Evolutionary conservation across 92 coral and sea anemone species (phyloP).

Genomic region (Palythoa grandis): DNA sequence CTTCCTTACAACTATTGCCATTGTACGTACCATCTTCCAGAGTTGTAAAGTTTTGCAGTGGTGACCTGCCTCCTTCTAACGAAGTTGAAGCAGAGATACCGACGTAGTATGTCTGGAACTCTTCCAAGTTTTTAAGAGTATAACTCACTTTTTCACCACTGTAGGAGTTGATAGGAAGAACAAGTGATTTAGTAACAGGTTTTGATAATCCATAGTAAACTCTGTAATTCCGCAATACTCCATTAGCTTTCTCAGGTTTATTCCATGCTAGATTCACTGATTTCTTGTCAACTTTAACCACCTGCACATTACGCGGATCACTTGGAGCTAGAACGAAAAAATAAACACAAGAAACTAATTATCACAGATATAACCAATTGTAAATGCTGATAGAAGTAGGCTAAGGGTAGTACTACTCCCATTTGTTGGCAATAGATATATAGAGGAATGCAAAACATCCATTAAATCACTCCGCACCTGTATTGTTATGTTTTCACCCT

Average conservation of each 20-base stretch:
- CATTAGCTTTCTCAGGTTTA: conserved; percentile 16
- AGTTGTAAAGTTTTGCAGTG: conserved; percentile 1
- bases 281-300: background rate
- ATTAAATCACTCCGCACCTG: too few relatives aligned
- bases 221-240: background rate
- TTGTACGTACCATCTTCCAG: conserved; percentile 39
- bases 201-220: conserved; percentile 1
- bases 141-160: background rate
- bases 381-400: background rate
- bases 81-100: conserved; percentile 15
- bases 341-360: background rate
- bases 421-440: too few relatives aligned
- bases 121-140: background rate
- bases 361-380: background rate
- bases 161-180: background rate
- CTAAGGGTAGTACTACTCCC: too few relatives aligned
- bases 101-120: conserved; percentile 13
- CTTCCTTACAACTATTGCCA: background rate
- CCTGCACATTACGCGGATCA: conserved; percentile 20
- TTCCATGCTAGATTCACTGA: conserved; percentile 11
- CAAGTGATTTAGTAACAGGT: background rate
- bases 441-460: too few relatives aligned
- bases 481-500: too few relatives aligned
- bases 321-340: background rate
- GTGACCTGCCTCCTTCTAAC: background rate